phyloP scores from a whole-genome alignment of 2,888 invertebrate genomes.

The Desoria tigrina region DNA sequence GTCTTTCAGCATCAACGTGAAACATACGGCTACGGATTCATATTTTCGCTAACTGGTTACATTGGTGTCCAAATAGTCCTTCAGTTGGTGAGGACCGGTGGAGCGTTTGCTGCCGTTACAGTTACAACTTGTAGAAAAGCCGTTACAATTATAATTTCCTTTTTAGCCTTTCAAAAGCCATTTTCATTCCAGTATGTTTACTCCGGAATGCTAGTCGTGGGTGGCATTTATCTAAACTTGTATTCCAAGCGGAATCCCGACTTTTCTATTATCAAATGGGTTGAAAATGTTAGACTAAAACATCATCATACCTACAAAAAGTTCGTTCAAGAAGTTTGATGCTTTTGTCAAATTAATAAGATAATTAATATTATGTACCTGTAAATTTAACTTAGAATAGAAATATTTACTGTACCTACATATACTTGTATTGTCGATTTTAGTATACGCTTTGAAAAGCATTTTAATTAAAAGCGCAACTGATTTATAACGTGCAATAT shows the following conservation, averaged over 20 bases:
- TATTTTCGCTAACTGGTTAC: constrained; percentile 88
- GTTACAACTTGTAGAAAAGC: constrained; percentile 89
- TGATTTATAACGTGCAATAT: no score
- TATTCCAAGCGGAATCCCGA: constrained; percentile 70
- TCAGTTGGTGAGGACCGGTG: constrained; percentile 81
- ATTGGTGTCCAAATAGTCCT: constrained; percentile 91
- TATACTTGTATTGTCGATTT: no score
- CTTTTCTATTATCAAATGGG: constrained; percentile 56
- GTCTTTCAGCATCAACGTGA: constrained; percentile 69
- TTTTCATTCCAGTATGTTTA: constrained; percentile 90
- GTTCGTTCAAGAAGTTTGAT: constrained; percentile 41
- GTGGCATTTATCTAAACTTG: constrained; percentile 92
- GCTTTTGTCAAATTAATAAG: no score
- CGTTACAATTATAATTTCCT: constrained; percentile 87
- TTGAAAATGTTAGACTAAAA: constrained; percentile 55
- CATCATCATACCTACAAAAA: constrained; percentile 31
- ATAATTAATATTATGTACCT: no score
- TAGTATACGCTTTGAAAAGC: no score
- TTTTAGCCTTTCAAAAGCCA: constrained; percentile 90
- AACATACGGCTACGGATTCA: constrained; percentile 80
- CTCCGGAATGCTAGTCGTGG: constrained; percentile 82
- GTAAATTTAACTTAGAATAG: no score
- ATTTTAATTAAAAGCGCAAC: no score
- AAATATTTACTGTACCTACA: no score
- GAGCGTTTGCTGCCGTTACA: constrained; percentile 90